Evolutionary conservation across 2,113 vertebrate genomes (phyloP).

Genomic region (Lasiurus cinereus): DNA sequence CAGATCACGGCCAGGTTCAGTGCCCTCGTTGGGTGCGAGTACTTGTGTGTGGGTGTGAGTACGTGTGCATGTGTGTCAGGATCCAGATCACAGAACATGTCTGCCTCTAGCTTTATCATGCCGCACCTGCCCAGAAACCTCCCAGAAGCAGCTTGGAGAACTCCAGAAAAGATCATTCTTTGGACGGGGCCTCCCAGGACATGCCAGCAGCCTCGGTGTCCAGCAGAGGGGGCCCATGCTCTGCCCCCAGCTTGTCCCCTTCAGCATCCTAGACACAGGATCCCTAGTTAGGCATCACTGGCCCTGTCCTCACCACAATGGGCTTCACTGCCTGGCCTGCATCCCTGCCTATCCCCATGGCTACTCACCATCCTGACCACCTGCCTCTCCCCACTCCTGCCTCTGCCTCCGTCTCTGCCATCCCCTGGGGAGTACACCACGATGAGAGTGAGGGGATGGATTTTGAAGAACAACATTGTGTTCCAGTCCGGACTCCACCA

Average conservation of each 20-base stretch:
- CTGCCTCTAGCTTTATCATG: neutral
- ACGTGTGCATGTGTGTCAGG: no score
- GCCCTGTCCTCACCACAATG: neutral
- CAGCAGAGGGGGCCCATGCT: slow-evolving; percentile 69
- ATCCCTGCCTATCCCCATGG: neutral
- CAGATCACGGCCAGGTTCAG: neutral
- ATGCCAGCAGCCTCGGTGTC: neutral
- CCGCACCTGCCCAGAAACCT: neutral
- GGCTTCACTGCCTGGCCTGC: neutral
- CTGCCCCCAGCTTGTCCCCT: neutral
- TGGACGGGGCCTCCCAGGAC: neutral
- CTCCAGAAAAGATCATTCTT: neutral
- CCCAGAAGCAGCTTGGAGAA: neutral
- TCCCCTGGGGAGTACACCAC: neutral
- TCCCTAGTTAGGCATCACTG: neutral
- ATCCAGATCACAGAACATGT: neutral
- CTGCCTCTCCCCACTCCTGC: neutral
- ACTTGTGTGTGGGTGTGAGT: neutral
- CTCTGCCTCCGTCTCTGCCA: neutral
- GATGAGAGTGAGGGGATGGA: neutral
- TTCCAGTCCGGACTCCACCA: neutral
- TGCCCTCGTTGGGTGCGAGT: neutral
- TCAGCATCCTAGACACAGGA: neutral
- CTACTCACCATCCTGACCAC: neutral
- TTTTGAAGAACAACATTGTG: neutral